These are phyloP conservation scores for Tiliacea citrago DNA, from an alignment of 2,888 invertebrate genomes.

Conservation along the genomic window DNA sequence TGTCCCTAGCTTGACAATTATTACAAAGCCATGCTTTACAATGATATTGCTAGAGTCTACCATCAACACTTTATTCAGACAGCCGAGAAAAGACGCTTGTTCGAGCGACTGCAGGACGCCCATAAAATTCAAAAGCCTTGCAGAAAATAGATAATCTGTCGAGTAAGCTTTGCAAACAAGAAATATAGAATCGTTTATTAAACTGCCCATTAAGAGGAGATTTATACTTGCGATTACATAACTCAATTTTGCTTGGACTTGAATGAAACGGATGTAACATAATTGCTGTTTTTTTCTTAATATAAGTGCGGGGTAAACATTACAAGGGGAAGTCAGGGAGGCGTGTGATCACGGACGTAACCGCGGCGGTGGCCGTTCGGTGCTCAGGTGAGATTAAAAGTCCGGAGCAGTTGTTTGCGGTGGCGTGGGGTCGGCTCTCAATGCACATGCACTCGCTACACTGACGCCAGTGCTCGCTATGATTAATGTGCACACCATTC, in stretches of 20 bases:
- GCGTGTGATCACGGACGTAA: constrained; percentile 72
- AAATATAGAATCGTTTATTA: constrained; percentile 54
- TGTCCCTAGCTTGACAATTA: background rate
- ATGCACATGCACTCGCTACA: constrained; percentile 81
- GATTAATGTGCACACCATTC: constrained; percentile 83
- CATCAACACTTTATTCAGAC: constrained; percentile 21
- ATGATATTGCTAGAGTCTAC: constrained; percentile 1
- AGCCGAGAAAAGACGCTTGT: constrained; percentile 16
- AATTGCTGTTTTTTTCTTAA: constrained; percentile 41
- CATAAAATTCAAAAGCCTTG: constrained; percentile 46
- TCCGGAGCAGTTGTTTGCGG: constrained; percentile 85
- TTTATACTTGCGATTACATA: constrained; percentile 44
- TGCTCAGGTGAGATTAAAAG: constrained; percentile 87
- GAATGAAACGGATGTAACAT: constrained; percentile 15
- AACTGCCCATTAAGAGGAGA: constrained; percentile 48
- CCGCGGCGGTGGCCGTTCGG: constrained; percentile 73
- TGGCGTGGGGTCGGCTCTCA: constrained; percentile 72
- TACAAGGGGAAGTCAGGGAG: constrained; percentile 45
- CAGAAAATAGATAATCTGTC: constrained; percentile 51
- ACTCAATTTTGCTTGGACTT: constrained; percentile 24
- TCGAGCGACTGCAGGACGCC: constrained; percentile 8
- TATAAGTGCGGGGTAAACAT: constrained; percentile 53
- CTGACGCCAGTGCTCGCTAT: constrained; percentile 74
- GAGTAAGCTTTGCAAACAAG: constrained; percentile 41
- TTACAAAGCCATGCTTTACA: background rate